These are phyloP conservation scores for Spinus olivaceus DNA, from an alignment of 2,797 vertebrate species.

Conservation along the genomic window DNA sequence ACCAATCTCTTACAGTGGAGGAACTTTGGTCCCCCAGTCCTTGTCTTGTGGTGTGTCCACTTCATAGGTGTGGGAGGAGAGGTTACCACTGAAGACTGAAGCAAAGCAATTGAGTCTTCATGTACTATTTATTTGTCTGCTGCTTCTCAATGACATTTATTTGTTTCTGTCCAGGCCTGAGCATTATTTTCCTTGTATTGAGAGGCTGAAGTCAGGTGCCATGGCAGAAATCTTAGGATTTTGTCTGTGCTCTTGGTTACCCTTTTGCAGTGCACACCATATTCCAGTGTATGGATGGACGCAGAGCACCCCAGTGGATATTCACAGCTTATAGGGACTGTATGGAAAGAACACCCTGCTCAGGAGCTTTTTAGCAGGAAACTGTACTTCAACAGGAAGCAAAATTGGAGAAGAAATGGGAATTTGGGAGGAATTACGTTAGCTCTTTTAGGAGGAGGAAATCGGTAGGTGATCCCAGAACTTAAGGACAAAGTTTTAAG, in stretches of 20 bases:
- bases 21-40: not conserved
- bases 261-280: not conserved
- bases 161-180: not conserved
- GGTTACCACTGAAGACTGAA: not conserved
- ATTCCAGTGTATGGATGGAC: fast-evolving
- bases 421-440: not conserved
- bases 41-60: not conserved
- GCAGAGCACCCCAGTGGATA: not conserved
- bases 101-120: not conserved
- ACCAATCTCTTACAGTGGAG: not conserved
- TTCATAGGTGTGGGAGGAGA: not conserved
- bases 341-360: not conserved
- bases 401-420: not conserved
- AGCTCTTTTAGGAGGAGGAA: not conserved
- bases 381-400: not conserved
- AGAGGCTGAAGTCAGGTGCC: not conserved
- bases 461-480: not conserved
- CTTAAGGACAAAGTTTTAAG: not conserved
- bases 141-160: not conserved
- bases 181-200: not conserved
- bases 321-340: not conserved
- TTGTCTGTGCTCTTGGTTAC: not conserved
- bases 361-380: not conserved
- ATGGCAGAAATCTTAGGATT: not conserved
- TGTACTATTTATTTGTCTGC: not conserved